Evolutionary conservation across 1,140 invertebrate species (phyloP).

Genomic region (Mycetomoellerius zeteki): DNA sequence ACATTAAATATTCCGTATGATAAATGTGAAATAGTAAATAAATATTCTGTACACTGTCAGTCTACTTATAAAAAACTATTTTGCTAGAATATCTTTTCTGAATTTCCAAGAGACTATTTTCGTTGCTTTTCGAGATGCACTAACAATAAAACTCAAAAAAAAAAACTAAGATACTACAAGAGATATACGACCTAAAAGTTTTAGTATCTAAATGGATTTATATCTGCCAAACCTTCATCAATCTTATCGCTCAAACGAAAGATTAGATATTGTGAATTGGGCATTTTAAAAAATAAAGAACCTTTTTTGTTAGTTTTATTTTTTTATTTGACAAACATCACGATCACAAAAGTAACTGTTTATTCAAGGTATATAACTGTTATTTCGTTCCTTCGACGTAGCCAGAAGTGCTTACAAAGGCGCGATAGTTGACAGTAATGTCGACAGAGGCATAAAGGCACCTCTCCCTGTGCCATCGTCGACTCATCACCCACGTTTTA

Average conservation of each 20-base stretch:
- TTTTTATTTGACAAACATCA: slow-evolving; percentile 27
- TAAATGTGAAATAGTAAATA: neutral
- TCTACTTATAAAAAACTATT: neutral
- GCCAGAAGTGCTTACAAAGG: neutral
- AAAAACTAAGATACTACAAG: neutral
- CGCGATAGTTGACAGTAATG: neutral
- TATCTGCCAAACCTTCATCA: neutral
- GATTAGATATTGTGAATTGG: neutral
- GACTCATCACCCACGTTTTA: slow-evolving; percentile 21
- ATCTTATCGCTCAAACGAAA: neutral
- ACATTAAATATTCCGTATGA: neutral
- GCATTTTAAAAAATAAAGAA: slow-evolving; percentile 15
- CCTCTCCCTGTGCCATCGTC: neutral
- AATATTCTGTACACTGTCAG: neutral
- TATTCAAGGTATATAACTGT: slow-evolving; percentile 8
- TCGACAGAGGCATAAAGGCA: slow-evolving; percentile 27
- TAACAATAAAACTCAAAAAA: no score
- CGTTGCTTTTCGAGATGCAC: neutral
- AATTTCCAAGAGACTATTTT: neutral
- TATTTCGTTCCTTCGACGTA: slow-evolving; percentile 22
- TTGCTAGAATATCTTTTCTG: neutral
- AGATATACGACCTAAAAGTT: neutral
- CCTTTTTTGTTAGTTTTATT: neutral
- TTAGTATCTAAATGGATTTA: neutral
- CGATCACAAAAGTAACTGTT: slow-evolving; percentile 33